Evolutionary conservation across 2,888 invertebrate species (phyloP), one percentile per base, ranked within the genome.

Genomic region (Lordiphosa fenestrarum): DNA sequence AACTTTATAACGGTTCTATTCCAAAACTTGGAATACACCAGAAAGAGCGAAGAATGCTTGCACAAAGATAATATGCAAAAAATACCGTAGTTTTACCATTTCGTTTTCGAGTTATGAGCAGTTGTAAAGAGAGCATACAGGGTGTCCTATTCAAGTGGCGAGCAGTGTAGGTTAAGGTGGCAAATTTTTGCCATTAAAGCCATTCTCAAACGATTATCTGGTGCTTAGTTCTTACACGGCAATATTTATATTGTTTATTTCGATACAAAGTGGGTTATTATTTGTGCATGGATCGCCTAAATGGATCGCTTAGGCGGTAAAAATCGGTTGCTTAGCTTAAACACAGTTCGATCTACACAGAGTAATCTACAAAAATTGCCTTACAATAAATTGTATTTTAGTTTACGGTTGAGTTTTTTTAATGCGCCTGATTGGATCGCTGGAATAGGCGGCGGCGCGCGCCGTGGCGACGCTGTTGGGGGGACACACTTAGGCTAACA

Each of bases 381-480:
- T 66, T 70, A 76, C 48, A 70, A 64, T 61, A 66, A 63, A 66
- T 60, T 64, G 73, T 68, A 57, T 60, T 60, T 61, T 48, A 64
- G 21, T 57, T 63, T 61, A 60, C 44, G 53, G 53, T 47, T 62
- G 46, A 63, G 46, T 41, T 36, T 13, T 38, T 36, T n/a, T 23
- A 15, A 12, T 9, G 6, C 38, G 10, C 3, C n/a, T 30, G 30
- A 5, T 6, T 19, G 19, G 19, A 19, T 4, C 19, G 33, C 2
- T 23, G 23, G 35, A 19, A 10, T n/a, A n/a, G 40, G 13, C 23
- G 25, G n/a, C 10, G n/a, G 3, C 3, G 15, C 15, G 15, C 15
- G 15, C 15, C 5, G 46, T 10, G 12, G 33, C 19, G 25, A 13
- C 12, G 41, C 4, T n/a, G 30, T 9, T 55, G 15, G 33, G 36